These are phyloP conservation scores for Nasonia longicornis DNA, from an alignment of 1,140 invertebrate genomes.

Conservation along the genomic window DNA sequence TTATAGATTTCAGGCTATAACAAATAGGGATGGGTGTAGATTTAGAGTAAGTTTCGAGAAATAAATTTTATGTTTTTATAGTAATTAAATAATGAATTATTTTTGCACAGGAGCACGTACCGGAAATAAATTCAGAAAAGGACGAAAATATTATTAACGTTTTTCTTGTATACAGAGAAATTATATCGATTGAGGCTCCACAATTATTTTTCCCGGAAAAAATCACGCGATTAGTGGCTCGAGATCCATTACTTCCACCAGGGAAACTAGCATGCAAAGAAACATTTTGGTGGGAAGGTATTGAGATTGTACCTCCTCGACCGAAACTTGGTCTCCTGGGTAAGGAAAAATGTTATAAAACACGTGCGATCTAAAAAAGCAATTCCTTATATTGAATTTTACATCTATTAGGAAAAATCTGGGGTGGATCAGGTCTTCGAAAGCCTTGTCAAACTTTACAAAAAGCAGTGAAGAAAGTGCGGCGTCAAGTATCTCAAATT, in stretches of 20 bases:
- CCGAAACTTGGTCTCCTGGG: slow-evolving; percentile 74
- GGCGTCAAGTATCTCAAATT: slow-evolving; percentile 56
- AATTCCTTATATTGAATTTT: slow-evolving; percentile 41
- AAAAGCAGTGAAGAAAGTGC: slow-evolving; percentile 54
- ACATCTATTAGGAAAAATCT: slow-evolving; percentile 60
- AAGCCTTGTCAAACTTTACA: slow-evolving; percentile 52
- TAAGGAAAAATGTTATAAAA: slow-evolving; percentile 45
- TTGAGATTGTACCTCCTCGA: slow-evolving; percentile 74
- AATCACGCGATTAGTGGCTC: slow-evolving; percentile 74
- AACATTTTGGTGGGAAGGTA: slow-evolving; percentile 79
- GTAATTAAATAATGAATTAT: not conserved
- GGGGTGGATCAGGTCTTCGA: slow-evolving; percentile 60
- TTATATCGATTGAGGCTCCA: slow-evolving; percentile 74
- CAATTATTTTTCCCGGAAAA: slow-evolving; percentile 77
- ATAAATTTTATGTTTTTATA: not conserved
- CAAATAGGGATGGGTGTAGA: slow-evolving; percentile 65
- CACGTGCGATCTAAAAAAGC: not conserved
- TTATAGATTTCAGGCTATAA: slow-evolving; percentile 80
- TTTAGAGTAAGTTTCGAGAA: slow-evolving; percentile 56
- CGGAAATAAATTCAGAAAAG: slow-evolving; percentile 69
- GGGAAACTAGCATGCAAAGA: slow-evolving; percentile 73
- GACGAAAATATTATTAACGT: slow-evolving; percentile 73
- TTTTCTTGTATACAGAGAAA: slow-evolving; percentile 70
- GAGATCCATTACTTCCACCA: slow-evolving; percentile 66
- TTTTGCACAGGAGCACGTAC: slow-evolving; percentile 71